Conservation (phyloP, 2,113 vertebrate genomes). For the Morone chrysops region DNA sequence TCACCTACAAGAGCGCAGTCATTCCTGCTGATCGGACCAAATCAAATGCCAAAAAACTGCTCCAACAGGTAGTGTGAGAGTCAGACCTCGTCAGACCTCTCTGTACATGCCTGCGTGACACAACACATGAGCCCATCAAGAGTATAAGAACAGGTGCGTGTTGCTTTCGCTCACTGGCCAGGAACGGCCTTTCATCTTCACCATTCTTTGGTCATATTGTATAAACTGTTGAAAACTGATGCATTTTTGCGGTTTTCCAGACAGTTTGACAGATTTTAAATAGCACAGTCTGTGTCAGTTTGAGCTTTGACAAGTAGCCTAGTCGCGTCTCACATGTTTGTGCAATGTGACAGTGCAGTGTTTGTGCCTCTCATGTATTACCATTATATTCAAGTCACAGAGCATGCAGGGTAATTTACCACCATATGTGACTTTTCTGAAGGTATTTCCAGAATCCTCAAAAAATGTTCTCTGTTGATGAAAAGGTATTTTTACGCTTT, state of each 20-base stretch:
- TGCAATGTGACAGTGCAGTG: not conserved
- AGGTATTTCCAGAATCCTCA: not conserved
- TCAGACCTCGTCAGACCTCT: conserved; percentile 23
- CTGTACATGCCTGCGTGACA: not conserved
- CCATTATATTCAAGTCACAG: no score
- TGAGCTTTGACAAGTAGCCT: not conserved
- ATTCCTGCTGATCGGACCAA: conserved; percentile 42
- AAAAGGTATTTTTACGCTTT: not conserved
- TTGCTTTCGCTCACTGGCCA: not conserved
- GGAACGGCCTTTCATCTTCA: not conserved
- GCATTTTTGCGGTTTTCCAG: not conserved
- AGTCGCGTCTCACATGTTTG: not conserved
- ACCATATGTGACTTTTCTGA: no score
- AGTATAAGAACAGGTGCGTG: not conserved
- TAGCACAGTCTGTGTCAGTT: not conserved
- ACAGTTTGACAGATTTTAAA: not conserved
- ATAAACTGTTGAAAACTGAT: not conserved
- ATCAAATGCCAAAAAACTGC: conserved; percentile 77
- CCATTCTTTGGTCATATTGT: not conserved
- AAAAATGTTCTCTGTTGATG: no score
- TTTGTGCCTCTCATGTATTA: not conserved
- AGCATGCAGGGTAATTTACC: no score
- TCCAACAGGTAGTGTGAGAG: conserved; percentile 75
- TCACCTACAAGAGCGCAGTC: not conserved
- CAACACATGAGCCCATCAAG: not conserved